A percentile compares a stretch with the other conserved stretches of the same genome.
These are phyloP conservation scores for Actinemys pallida DNA, from an alignment of 2,113 vertebrate genomes.

Conservation along the genomic window DNA sequence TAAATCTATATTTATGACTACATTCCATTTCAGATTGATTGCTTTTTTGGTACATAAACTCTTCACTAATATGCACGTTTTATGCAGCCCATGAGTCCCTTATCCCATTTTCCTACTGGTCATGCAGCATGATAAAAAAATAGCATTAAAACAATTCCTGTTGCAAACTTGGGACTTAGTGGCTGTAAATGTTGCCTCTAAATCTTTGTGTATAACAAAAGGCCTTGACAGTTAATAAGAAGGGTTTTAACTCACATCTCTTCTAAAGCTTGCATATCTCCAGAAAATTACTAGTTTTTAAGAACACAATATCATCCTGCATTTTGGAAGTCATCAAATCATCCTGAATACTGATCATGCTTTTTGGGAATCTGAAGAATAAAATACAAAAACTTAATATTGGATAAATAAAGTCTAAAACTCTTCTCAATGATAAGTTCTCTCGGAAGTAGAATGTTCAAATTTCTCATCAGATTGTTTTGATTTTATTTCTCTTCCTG, in stretches of 20 bases:
- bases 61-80: background rate
- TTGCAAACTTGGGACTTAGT: background rate
- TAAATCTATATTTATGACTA: background rate
- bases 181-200: background rate
- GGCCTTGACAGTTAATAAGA: rapidly evolving
- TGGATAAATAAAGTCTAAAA: background rate
- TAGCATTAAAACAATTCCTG: rapidly evolving
- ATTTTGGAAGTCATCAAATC: background rate
- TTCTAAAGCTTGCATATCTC: background rate
- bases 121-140: background rate
- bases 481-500: background rate
- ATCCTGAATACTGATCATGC: rapidly evolving
- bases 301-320: rapidly evolving
- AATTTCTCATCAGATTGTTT: background rate
- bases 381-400: no score
- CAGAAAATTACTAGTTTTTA: background rate
- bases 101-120: background rate
- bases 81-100: background rate
- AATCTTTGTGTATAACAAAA: background rate
- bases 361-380: background rate
- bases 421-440: background rate
- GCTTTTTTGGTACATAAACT: background rate
- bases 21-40: conserved; percentile 33
- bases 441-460: background rate
- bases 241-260: background rate